Conservation (phyloP, 2,113 vertebrate species). For the western clawed frog (Xenopus tropicalis) region UCB_Xtro_10.0 CM004445.2:96036001-96036500, state of each 20-base stretch:
- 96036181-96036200: no score
- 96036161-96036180: not conserved
- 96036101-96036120: slow-evolving; percentile 6
- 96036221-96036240: no score
- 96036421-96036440: slow-evolving; percentile 40
- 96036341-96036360: not conserved
- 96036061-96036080: slow-evolving; percentile 13
- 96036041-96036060: not conserved
- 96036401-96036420: slow-evolving; percentile 21
- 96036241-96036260: no score
- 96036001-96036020: not conserved
- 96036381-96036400: not conserved
- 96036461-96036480: slow-evolving; percentile 27
- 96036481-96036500: slow-evolving; percentile 1
- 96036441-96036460: slow-evolving; percentile 31
- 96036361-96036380: not conserved
- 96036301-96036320: not conserved
- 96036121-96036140: slow-evolving; percentile 4
- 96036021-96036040: slow-evolving; percentile 15
- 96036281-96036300: no score
- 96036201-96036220: no score
- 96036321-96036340: not conserved
- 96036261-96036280: no score
- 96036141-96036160: not conserved
- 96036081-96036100: slow-evolving; percentile 19